phyloP scores from a whole-genome alignment of 2,113 vertebrate genomes.

The Sylvia atricapilla region DNA sequence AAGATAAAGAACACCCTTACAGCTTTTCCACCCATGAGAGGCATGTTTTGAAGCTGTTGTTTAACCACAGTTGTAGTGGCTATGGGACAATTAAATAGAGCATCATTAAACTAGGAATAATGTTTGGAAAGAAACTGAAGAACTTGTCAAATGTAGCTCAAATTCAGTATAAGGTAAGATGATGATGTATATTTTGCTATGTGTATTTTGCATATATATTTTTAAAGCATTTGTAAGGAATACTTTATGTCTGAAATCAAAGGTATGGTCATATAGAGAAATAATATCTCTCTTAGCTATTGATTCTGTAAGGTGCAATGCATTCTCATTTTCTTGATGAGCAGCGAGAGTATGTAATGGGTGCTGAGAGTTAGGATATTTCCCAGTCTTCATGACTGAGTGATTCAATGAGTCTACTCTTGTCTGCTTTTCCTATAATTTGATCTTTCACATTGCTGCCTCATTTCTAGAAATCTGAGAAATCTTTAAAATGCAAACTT shows the following conservation, averaged over 20 bases:
- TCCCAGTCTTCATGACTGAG: background rate
- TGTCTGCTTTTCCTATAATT: background rate
- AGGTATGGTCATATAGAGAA: background rate
- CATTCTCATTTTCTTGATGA: background rate
- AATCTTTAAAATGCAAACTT: background rate
- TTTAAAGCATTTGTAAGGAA: background rate
- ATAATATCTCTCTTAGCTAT: background rate
- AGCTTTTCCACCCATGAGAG: background rate
- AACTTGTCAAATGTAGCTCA: background rate
- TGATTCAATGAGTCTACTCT: background rate
- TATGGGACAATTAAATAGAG: background rate
- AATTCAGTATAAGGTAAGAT: background rate
- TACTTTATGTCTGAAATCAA: background rate
- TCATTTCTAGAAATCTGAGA: background rate
- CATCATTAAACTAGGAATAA: background rate
- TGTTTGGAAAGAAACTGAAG: background rate
- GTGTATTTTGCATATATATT: background rate
- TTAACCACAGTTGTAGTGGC: background rate
- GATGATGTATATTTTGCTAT: background rate
- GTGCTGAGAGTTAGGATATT: background rate
- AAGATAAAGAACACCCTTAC: background rate
- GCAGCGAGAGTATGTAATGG: background rate
- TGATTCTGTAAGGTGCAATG: background rate
- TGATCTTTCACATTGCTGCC: background rate
- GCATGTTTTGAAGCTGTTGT: background rate